A percentile compares a stretch with the other conserved stretches of the same genome.
phyloP scores from a whole-genome alignment of 2,797 vertebrate genomes.

The Amblyraja radiata region DNA sequence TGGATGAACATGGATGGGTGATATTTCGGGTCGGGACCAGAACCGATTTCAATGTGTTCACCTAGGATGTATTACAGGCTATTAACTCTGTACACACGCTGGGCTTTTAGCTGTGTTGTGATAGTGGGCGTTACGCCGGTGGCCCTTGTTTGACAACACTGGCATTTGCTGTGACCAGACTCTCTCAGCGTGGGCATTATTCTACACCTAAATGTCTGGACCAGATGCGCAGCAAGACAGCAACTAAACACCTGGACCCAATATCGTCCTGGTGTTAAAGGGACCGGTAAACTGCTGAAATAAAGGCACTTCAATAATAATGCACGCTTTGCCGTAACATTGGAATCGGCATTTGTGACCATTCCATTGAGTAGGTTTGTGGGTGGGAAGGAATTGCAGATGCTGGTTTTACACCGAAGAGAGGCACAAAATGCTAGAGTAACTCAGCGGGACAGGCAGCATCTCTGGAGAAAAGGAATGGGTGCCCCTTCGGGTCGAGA shows the following conservation, averaged over 20 bases:
- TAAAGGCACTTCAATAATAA: background rate
- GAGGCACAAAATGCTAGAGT: too few species aligned
- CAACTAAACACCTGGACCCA: background rate
- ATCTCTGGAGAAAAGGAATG: too few species aligned
- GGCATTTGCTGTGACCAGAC: background rate
- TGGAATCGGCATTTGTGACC: background rate
- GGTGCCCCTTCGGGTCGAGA: too few species aligned
- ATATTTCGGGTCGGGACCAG: too few species aligned
- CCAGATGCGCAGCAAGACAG: background rate
- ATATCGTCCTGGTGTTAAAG: background rate
- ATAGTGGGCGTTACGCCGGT: too few species aligned
- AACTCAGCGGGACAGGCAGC: too few species aligned
- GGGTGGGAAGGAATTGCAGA: background rate
- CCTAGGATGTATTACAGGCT: background rate
- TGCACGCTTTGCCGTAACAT: background rate
- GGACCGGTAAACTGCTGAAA: background rate
- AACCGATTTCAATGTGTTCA: background rate
- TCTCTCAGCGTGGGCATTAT: too few species aligned
- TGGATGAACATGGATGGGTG: too few species aligned
- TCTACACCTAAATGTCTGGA: background rate
- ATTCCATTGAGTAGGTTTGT: background rate
- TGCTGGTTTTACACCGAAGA: too few species aligned
- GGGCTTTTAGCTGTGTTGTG: too few species aligned
- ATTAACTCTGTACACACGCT: background rate
- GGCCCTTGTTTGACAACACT: background rate